Conservation (phyloP, 2,113 vertebrate genomes). For the Elachura formosa region DNA sequence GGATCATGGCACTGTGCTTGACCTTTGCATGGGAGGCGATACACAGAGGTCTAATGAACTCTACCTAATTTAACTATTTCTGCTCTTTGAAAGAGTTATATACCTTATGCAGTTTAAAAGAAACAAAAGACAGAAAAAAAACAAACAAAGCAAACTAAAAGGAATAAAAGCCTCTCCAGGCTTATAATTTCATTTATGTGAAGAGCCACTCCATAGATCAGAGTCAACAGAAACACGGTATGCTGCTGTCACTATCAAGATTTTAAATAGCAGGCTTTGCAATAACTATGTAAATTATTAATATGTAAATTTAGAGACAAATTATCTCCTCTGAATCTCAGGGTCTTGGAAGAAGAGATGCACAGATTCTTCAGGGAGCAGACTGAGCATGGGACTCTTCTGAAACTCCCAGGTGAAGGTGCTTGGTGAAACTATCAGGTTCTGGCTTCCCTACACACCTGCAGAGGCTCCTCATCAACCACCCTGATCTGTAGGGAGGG, state of each 20-base stretch:
- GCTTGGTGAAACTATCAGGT: neutral
- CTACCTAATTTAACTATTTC: conserved; percentile 65
- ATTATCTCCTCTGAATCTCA: conserved; percentile 50
- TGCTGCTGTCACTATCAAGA: conserved; percentile 26
- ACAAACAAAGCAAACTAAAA: neutral
- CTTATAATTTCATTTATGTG: neutral
- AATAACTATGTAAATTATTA: conserved; percentile 66
- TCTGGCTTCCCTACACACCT: neutral
- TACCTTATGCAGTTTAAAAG: neutral
- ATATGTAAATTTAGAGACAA: conserved; percentile 54
- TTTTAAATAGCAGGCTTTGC: conserved; percentile 56
- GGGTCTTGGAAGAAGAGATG: neutral
- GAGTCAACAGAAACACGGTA: conserved; percentile 14
- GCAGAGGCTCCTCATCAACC: neutral
- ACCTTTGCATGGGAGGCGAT: conserved; percentile 57
- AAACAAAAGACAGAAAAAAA: neutral
- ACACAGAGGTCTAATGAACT: conserved; percentile 44
- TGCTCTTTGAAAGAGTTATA: neutral
- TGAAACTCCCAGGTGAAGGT: neutral
- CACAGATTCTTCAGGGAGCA: neutral
- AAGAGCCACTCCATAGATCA: conserved; percentile 9
- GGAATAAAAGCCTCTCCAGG: neutral
- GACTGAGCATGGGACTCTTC: neutral
- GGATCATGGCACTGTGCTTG: conserved; percentile 57
- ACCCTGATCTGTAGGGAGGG: neutral